Conservation (phyloP, 2,113 vertebrate species). For the Corythoichthys haematopterus region DNA sequence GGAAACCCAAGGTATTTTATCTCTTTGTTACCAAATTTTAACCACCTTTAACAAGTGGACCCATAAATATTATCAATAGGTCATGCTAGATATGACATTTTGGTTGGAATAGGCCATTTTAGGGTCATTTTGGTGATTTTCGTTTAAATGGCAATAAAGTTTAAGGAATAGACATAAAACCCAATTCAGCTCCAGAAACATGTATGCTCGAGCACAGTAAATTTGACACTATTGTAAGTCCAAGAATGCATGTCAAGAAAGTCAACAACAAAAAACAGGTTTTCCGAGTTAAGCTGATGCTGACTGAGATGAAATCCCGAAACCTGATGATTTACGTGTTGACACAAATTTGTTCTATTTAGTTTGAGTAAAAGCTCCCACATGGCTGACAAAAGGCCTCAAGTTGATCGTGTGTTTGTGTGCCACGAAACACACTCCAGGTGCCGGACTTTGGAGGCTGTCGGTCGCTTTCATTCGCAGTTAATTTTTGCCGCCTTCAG, state of each 20-base stretch:
- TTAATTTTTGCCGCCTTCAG: conserved; percentile 79
- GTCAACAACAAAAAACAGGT: not conserved
- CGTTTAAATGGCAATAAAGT: not conserved
- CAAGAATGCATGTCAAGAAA: not conserved
- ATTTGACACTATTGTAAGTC: not conserved
- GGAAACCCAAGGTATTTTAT: too few relatives aligned
- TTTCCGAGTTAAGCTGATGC: not conserved
- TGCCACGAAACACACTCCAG: conserved; percentile 57
- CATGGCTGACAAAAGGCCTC: conserved; percentile 1
- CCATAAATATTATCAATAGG: not conserved
- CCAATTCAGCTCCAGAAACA: not conserved
- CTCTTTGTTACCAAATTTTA: not conserved
- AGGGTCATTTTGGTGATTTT: not conserved
- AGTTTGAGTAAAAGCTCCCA: not conserved
- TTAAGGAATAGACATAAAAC: not conserved
- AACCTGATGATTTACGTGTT: not conserved
- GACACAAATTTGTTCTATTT: not conserved
- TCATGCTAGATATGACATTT: not conserved
- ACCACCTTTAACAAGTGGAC: not conserved
- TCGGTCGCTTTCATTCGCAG: conserved; percentile 76
- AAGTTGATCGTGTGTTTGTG: conserved; percentile 50
- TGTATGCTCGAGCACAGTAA: not conserved
- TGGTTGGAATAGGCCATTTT: not conserved
- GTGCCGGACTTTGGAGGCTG: conserved; percentile 65
- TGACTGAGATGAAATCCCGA: not conserved